Base-by-base conservation (phyloP, 1,140 invertebrate genomes). In the Heliconius melpomene region DNA sequence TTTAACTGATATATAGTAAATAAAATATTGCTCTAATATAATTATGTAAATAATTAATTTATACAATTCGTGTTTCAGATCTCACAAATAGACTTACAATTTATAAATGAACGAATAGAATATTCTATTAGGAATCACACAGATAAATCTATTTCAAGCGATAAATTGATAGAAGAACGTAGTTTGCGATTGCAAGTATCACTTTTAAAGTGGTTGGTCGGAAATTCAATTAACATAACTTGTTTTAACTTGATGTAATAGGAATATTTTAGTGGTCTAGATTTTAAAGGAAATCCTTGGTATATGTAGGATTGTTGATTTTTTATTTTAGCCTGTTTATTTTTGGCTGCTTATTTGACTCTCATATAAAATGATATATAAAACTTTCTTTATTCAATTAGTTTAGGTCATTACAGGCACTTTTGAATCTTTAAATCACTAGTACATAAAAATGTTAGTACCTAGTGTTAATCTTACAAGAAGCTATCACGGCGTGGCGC, bases 161-260 rank as follows among this genome's bases (percentile, higher is more conserved):
- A 66, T 29, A 66, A 66, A 29, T 66, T 29, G 60, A 29, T 13
- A 66, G 60, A 26, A 66, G 23, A 66, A 26, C 60, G 60, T 66
- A 29, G 60, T 29, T 66, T 29, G 23, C 60, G 60, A 66, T 66
- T 29, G 60, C 60, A 66, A 60, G 8, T 66, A 66, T 66, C 26
- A 66, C 60, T 29, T 66, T 66, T 66, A 66, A 66, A 66, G 13
- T 26, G 26, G 26, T 66, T 29, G 26, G 23, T 11, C 26, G 23
- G 60, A 66, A 66, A n/a, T 29, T 66, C n/a, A 60, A 60, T 60
- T n/a, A 60, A 26, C 23, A 60, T 60, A 60, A 60, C n/a, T 57
- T n/a, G 20, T 54, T 9, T 60, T 23, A 26, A 23, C 57, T 60
- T 23, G n/a, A 23, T 23, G 57, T 23, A 26, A 23, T 60, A 60